Evolutionary conservation across 2,113 vertebrate genomes (phyloP).

Genomic region (Pluvianellus socialis): DNA sequence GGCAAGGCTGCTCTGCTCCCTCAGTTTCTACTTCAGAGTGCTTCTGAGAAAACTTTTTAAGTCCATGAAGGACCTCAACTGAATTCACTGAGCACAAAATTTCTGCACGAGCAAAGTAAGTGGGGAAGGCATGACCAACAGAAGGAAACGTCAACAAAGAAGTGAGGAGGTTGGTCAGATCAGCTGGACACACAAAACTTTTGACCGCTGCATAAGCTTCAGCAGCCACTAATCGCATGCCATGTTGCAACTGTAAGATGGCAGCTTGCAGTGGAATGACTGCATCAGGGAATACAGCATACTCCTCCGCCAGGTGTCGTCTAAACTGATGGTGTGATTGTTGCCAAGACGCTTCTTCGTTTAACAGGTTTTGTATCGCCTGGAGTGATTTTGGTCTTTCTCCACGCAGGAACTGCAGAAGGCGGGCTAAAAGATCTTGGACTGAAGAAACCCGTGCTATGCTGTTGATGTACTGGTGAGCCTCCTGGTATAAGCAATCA

Average conservation of each 20-base stretch:
- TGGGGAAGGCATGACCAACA: constrained; percentile 73
- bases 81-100: constrained; percentile 85
- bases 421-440: constrained; percentile 84
- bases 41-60: constrained; percentile 79
- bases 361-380: constrained; percentile 81
- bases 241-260: constrained; percentile 88
- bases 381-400: constrained; percentile 76
- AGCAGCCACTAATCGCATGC: constrained; percentile 89
- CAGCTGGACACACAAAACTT: constrained; percentile 55
- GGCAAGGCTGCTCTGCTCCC: constrained; percentile 54
- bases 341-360: constrained; percentile 93
- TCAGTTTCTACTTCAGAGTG: constrained; percentile 44
- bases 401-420: constrained; percentile 78
- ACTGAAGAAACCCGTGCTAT: constrained; percentile 81
- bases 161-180: constrained; percentile 76
- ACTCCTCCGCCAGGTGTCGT: constrained; percentile 84
- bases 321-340: constrained; percentile 89
- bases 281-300: constrained; percentile 84
- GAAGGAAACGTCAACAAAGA: constrained; percentile 87
- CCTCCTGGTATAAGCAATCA: constrained; percentile 86
- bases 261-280: constrained; percentile 82
- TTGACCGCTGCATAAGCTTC: constrained; percentile 75
- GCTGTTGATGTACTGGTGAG: constrained; percentile 88
- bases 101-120: constrained; percentile 85
- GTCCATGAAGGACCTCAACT: constrained; percentile 77